phyloP scores from a whole-genome alignment of 2,113 vertebrate species.

The Pluvianellus socialis region DNA sequence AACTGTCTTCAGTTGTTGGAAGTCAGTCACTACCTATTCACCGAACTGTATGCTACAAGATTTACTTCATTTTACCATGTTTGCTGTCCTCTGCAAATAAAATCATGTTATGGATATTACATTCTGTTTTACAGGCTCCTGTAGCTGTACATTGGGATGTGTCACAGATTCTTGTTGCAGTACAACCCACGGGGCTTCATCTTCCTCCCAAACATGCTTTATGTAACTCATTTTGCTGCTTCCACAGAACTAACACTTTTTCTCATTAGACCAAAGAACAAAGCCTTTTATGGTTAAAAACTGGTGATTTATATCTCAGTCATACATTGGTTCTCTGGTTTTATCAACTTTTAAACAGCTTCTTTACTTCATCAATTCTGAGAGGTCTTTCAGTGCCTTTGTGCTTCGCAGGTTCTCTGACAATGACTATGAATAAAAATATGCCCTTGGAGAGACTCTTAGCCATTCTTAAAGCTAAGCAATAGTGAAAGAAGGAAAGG shows the following conservation, averaged over 20 bases:
- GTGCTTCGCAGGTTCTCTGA: background rate
- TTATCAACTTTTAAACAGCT: background rate
- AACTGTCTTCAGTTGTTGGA: background rate
- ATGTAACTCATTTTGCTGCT: background rate
- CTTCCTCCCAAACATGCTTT: background rate
- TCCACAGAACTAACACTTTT: background rate
- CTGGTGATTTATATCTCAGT: background rate
- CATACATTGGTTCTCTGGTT: background rate
- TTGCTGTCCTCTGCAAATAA: background rate
- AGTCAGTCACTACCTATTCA: background rate
- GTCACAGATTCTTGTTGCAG: background rate
- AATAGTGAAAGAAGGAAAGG: slow-evolving; percentile 23
- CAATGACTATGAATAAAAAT: slow-evolving; percentile 40
- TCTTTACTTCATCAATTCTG: background rate
- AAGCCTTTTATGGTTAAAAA: background rate
- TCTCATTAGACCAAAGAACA: background rate
- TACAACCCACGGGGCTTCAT: background rate
- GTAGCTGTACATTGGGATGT: fast-evolving
- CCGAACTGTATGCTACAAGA: background rate
- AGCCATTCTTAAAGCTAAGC: slow-evolving; percentile 18
- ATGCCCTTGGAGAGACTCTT: slow-evolving; percentile 28
- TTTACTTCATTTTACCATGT: background rate
- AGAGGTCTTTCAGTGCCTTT: background rate
- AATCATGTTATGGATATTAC: background rate
- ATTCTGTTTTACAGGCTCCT: background rate